phyloP scores from a whole-genome alignment of 1,140 invertebrate genomes.

The Heliconius congener region DNA sequence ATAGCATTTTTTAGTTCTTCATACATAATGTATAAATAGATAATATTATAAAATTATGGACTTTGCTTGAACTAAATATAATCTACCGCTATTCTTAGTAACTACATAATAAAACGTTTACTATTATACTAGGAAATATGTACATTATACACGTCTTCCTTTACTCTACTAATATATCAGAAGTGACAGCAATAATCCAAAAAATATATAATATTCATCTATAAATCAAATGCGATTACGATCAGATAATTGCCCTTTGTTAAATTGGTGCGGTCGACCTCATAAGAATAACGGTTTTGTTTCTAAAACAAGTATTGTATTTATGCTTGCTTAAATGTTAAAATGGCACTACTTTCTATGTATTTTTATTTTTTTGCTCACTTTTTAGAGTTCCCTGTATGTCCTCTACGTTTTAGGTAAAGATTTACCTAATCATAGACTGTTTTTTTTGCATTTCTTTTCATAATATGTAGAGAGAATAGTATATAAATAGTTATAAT shows the following conservation, averaged over 20 bases:
- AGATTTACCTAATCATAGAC: too few relatives aligned
- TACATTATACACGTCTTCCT: neutral
- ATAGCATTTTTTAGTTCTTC: neutral
- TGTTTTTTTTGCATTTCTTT: too few relatives aligned
- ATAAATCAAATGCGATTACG: conserved; percentile 46
- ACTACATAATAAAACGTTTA: neutral
- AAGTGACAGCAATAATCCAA: conserved; percentile 39
- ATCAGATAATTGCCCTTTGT: conserved; percentile 50
- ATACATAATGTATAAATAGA: too few relatives aligned
- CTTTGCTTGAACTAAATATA: too few relatives aligned
- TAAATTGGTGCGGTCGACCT: conserved; percentile 38
- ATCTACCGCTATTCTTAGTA: too few relatives aligned
- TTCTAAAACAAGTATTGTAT: conserved; percentile 22
- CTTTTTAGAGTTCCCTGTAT: too few relatives aligned
- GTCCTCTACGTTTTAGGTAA: too few relatives aligned
- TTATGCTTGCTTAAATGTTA: conserved; percentile 13
- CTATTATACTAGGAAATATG: neutral
- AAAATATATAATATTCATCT: conserved; percentile 46
- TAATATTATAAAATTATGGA: too few relatives aligned
- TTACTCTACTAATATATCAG: conserved; percentile 27
- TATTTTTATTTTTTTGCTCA: too few relatives aligned
- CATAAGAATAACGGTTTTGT: conserved; percentile 33
- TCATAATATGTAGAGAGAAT: too few relatives aligned
- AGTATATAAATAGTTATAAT: too few relatives aligned
- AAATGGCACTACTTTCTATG: neutral